phyloP scores from a whole-genome alignment of 2,113 vertebrate species.

The Zeus faber region DNA sequence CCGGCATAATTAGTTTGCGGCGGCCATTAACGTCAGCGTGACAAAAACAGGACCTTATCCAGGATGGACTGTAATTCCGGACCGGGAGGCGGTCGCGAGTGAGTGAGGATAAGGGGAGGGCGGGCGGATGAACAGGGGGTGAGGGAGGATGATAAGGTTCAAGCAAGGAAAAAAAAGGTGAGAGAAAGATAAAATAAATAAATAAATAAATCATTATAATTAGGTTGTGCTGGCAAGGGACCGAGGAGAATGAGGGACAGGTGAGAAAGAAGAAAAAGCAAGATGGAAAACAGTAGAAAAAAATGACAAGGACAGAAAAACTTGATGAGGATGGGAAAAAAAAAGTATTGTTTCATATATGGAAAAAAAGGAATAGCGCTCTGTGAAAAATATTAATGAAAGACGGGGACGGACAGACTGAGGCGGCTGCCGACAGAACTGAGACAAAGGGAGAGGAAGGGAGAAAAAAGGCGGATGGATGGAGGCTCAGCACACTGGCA shows the following conservation, averaged over 20 bases:
- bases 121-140: conserved; percentile 25
- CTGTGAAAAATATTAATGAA: neutral
- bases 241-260: conserved; percentile 35
- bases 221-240: conserved; percentile 48
- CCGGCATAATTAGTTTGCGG: conserved; percentile 64
- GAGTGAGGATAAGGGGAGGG: conserved; percentile 27
- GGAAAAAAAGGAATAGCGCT: neutral
- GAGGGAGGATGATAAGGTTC: conserved; percentile 41
- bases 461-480: too few species aligned
- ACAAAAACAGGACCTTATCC: conserved; percentile 65
- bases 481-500: too few species aligned
- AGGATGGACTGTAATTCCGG: conserved; percentile 46
- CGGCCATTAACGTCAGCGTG: conserved; percentile 54
- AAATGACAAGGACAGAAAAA: conserved; percentile 27
- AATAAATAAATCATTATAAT: conserved; percentile 59
- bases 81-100: conserved; percentile 15
- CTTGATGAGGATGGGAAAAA: conserved; percentile 27
- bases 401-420: too few species aligned
- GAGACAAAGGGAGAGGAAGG: neutral
- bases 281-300: conserved; percentile 11
- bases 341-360: neutral
- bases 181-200: conserved; percentile 60
- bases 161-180: conserved; percentile 44
- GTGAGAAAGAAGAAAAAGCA: too few species aligned
- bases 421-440: too few species aligned